Evolutionary conservation across 2,797 vertebrate genomes (phyloP).

Genomic region (Darevskia mixta): DNA sequence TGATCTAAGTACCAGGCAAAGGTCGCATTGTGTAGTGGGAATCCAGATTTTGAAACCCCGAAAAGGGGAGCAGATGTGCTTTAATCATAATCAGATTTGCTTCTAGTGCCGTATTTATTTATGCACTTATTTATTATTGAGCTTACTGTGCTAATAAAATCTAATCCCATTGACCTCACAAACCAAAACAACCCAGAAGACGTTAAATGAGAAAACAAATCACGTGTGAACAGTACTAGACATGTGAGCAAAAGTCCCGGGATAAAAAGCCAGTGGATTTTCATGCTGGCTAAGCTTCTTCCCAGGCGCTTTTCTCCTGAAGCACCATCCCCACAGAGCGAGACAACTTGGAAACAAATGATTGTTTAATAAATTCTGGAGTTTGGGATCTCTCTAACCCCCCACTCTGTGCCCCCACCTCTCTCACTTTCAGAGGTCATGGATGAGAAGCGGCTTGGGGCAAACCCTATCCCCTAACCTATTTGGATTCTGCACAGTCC

Average conservation of each 20-base stretch:
- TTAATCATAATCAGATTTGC: conserved; percentile 71
- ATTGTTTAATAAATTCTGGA: background rate
- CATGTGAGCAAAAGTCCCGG: conserved; percentile 38
- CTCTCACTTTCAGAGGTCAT: too few species aligned
- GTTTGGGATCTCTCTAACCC: too few species aligned
- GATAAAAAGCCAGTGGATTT: background rate
- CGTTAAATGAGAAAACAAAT: conserved; percentile 63
- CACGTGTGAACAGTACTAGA: conserved; percentile 43
- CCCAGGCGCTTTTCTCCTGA: background rate
- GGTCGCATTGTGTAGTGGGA: conserved; percentile 69
- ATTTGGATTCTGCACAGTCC: too few species aligned
- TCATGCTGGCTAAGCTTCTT: conserved; percentile 23
- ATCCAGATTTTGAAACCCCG: conserved; percentile 74
- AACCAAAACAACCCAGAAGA: conserved; percentile 55
- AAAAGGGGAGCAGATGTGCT: conserved; percentile 68
- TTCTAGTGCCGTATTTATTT: background rate
- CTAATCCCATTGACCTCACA: conserved; percentile 64
- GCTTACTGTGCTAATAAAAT: conserved; percentile 68
- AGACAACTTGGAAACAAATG: background rate
- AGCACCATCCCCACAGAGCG: background rate
- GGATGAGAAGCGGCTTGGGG: too few species aligned
- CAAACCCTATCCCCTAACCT: too few species aligned
- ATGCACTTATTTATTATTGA: background rate
- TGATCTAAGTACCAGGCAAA: conserved; percentile 69
- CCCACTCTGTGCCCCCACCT: too few species aligned